Conservation (phyloP, 1,140 invertebrate species). For the Aphidius gifuensis region DNA sequence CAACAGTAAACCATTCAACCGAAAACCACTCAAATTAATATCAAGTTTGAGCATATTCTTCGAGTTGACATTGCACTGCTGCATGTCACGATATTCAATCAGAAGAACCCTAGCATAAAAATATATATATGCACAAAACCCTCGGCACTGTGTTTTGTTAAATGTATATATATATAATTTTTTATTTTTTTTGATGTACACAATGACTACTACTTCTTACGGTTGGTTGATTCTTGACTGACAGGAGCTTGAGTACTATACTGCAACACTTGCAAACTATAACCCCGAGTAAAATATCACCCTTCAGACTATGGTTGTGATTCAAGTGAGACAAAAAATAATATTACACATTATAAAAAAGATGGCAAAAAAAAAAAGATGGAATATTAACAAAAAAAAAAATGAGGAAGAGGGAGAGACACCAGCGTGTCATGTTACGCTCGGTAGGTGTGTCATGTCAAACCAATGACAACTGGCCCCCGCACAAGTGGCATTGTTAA, state of each 20-base stretch:
- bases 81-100: constrained; percentile 46
- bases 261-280: constrained; percentile 29
- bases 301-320: neutral
- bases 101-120: constrained; percentile 26
- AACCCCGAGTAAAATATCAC: constrained; percentile 18
- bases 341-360: constrained; percentile 26
- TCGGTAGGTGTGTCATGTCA: constrained; percentile 35
- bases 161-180: constrained; percentile 24
- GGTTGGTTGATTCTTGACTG: constrained; percentile 50
- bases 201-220: constrained; percentile 46
- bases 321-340: constrained; percentile 11
- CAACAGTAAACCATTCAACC: constrained; percentile 26
- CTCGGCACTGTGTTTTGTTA: constrained; percentile 29
- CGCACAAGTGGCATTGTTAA: constrained; percentile 51
- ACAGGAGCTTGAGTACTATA: constrained; percentile 36
- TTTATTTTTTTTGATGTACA: constrained; percentile 29
- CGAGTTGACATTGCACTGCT: constrained; percentile 34
- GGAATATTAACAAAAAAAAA: constrained; percentile 1
- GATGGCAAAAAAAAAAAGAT: neutral
- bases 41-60: constrained; percentile 53
- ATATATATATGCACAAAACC: constrained; percentile 29
- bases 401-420: neutral
- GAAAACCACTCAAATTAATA: constrained; percentile 55
- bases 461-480: constrained; percentile 36
- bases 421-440: constrained; percentile 40